Conservation (phyloP, 2,888 invertebrate species). For the Oligia latruncula region DNA sequence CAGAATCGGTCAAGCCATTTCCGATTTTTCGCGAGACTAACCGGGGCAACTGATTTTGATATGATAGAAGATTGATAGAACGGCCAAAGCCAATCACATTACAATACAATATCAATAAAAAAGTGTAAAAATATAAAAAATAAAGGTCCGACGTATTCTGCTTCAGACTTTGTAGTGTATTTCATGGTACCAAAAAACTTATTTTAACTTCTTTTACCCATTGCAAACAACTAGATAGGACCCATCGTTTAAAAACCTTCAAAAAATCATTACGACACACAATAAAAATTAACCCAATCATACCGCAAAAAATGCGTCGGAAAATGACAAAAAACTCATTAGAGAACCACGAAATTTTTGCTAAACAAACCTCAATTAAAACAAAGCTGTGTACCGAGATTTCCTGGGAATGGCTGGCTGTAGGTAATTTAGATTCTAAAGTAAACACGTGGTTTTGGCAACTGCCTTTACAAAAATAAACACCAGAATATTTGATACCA, state of each 20-base stretch:
- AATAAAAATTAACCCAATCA: conserved; percentile 10
- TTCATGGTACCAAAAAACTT: not conserved
- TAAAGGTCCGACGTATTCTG: too few species aligned
- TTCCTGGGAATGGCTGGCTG: conserved; percentile 41
- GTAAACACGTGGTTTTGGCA: conserved; percentile 52
- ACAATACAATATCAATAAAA: not conserved
- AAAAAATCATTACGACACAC: not conserved
- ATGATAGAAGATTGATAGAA: not conserved
- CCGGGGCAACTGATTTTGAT: not conserved
- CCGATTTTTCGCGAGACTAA: too few species aligned
- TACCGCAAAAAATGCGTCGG: not conserved
- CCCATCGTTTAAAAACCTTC: not conserved
- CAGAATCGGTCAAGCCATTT: too few species aligned
- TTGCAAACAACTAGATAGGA: not conserved
- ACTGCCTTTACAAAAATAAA: conserved; percentile 59
- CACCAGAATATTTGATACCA: conserved; percentile 25
- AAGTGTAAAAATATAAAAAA: not conserved
- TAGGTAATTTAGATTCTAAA: conserved; percentile 67
- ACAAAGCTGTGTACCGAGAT: conserved; percentile 39
- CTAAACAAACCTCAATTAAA: conserved; percentile 55
- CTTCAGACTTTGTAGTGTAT: too few species aligned
- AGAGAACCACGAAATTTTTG: conserved; percentile 20
- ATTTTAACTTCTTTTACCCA: too few species aligned
- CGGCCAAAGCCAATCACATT: not conserved
- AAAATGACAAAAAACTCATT: conserved; percentile 44